Evolutionary conservation across 2,797 vertebrate genomes (phyloP).

Genomic region (Sebastolobus alascanus): DNA sequence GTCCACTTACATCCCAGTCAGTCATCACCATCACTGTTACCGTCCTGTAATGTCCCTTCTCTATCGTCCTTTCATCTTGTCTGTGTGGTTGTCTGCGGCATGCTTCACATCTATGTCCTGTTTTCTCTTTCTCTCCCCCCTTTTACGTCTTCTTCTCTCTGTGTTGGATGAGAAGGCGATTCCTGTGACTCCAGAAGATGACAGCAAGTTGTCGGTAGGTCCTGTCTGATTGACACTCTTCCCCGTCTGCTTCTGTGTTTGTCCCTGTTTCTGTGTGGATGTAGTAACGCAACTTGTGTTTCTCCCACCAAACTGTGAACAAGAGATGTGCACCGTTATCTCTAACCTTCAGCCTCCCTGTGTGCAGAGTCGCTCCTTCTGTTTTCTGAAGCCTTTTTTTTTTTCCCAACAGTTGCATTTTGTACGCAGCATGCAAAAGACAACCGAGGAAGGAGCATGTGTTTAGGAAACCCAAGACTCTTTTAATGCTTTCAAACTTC

Average conservation of each 20-base stretch:
- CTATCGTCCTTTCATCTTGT: slow-evolving; percentile 65
- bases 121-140: slow-evolving; percentile 69
- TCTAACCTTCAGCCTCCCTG: slow-evolving; percentile 55
- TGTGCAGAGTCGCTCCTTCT: slow-evolving; percentile 44
- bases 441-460: slow-evolving; percentile 37
- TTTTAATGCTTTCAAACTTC: slow-evolving; percentile 22
- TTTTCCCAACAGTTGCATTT: slow-evolving; percentile 11
- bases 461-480: slow-evolving; percentile 21
- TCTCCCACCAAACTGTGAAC: slow-evolving; percentile 56
- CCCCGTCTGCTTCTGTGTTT: slow-evolving; percentile 66
- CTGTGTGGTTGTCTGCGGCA: slow-evolving; percentile 74
- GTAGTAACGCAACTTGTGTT: slow-evolving; percentile 46
- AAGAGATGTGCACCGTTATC: slow-evolving; percentile 52
- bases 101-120: slow-evolving; percentile 86
- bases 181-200: slow-evolving; percentile 89
- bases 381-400: slow-evolving; percentile 29
- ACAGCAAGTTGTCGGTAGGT: slow-evolving; percentile 94
- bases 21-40: slow-evolving; percentile 52
- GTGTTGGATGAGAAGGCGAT: slow-evolving; percentile 87
- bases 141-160: slow-evolving; percentile 82
- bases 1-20: slow-evolving; percentile 68
- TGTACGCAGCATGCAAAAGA: slow-evolving; percentile 52
- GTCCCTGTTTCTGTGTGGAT: slow-evolving; percentile 67
- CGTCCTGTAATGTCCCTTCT: slow-evolving; percentile 63
- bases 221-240: slow-evolving; percentile 75